A percentile compares a stretch with the other conserved stretches of the same genome.
These are phyloP conservation scores for Pygmarrhopalites habei DNA, from an alignment of 1,140 invertebrate species.

Conservation along the genomic window DNA sequence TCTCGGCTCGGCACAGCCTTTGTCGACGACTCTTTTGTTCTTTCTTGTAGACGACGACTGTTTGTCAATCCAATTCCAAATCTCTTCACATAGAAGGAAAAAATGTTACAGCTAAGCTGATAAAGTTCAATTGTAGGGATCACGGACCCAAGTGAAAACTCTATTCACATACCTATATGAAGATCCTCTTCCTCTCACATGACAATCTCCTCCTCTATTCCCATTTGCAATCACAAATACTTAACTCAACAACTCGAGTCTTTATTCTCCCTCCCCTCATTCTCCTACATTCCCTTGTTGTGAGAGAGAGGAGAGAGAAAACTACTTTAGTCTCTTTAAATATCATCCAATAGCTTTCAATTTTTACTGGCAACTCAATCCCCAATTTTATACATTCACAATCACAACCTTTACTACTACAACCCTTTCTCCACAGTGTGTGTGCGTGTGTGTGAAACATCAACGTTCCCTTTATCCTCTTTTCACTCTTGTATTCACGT, in stretches of 20 bases:
- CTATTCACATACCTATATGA: not conserved
- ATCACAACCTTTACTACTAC: no score
- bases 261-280: not conserved
- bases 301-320: no score
- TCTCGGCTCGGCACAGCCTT: no score
- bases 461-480: no score
- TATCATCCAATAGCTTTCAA: not conserved
- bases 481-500: no score
- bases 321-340: not conserved
- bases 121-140: slow-evolving; percentile 22
- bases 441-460: no score
- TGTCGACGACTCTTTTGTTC: not conserved
- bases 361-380: not conserved
- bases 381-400: no score
- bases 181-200: not conserved
- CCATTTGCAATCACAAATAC: no score
- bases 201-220: not conserved
- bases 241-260: not conserved
- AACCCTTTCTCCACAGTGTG: no score
- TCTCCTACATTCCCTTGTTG: no score
- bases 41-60: not conserved
- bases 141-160: not conserved
- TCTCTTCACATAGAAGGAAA: slow-evolving; percentile 8
- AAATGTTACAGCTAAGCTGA: slow-evolving; percentile 19
- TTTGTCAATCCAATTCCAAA: slow-evolving; percentile 3